Evolutionary conservation across 1,140 invertebrate genomes (phyloP).

Genomic region (Macrocentrus cingulum): DNA sequence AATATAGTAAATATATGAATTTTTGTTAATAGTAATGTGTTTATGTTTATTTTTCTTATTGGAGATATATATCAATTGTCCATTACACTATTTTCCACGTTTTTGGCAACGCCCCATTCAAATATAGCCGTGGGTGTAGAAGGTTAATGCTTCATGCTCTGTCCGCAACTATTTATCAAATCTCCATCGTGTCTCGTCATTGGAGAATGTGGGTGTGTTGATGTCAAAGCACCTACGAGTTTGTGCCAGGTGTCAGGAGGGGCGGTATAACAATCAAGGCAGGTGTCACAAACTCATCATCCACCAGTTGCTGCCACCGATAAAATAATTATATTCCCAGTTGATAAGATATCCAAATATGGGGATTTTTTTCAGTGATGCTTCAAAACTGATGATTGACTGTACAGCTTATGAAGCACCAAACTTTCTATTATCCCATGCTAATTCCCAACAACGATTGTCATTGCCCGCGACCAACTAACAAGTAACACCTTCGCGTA

Average conservation of each 20-base stretch:
- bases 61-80: background rate
- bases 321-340: background rate
- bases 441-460: constrained; percentile 57
- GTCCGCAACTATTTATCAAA: constrained; percentile 41
- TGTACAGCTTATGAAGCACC: constrained; percentile 23
- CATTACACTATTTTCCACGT: too few relatives aligned
- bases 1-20: too few relatives aligned
- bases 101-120: background rate
- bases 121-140: constrained; percentile 23
- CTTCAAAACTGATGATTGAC: constrained; percentile 26
- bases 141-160: constrained; percentile 14
- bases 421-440: constrained; percentile 57
- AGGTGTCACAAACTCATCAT: constrained; percentile 27
- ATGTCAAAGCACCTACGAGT: constrained; percentile 25
- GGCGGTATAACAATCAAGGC: constrained; percentile 36
- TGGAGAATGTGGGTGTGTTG: constrained; percentile 57
- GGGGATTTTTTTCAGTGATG: constrained; percentile 41
- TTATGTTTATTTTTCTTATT: too few relatives aligned
- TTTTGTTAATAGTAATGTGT: too few relatives aligned
- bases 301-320: background rate
- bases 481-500: constrained; percentile 58
- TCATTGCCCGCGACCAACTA: constrained; percentile 52
- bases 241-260: constrained; percentile 44
- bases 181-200: constrained; percentile 52
- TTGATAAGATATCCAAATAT: too few relatives aligned